Conservation (phyloP, 2,797 vertebrate species). For the Tokudaia muenninki region DNA sequence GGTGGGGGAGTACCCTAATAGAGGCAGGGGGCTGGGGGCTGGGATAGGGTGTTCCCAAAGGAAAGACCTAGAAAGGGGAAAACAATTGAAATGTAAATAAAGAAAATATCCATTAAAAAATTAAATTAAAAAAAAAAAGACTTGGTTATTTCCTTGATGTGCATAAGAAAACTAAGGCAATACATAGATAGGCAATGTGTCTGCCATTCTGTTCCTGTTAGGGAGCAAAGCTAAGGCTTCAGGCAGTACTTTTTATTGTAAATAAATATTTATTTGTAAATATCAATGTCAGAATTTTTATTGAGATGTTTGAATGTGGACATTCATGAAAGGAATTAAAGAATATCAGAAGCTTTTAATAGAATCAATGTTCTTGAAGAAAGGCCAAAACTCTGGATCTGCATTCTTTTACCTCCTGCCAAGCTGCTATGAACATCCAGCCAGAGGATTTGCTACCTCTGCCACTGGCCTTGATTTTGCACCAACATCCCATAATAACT, state of each 20-base stretch:
- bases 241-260: neutral
- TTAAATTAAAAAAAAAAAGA: neutral
- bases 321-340: neutral
- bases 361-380: neutral
- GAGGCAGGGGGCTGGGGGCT: no score
- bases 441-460: neutral
- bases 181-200: neutral
- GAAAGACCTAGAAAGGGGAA: no score
- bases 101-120: no score
- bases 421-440: neutral
- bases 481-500: slow-evolving; percentile 8
- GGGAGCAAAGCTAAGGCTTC: neutral
- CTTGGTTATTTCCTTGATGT: neutral
- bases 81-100: no score
- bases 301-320: slow-evolving; percentile 23
- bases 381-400: neutral
- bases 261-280: neutral
- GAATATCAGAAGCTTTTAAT: neutral
- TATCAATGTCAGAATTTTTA: slow-evolving; percentile 30
- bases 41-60: no score
- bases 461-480: neutral
- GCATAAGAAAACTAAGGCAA: neutral
- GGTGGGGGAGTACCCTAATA: no score
- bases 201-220: neutral
- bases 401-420: neutral